Conservation (phyloP, 2,797 vertebrate genomes). For the Microctenopoma stevenorrisi region DNA sequence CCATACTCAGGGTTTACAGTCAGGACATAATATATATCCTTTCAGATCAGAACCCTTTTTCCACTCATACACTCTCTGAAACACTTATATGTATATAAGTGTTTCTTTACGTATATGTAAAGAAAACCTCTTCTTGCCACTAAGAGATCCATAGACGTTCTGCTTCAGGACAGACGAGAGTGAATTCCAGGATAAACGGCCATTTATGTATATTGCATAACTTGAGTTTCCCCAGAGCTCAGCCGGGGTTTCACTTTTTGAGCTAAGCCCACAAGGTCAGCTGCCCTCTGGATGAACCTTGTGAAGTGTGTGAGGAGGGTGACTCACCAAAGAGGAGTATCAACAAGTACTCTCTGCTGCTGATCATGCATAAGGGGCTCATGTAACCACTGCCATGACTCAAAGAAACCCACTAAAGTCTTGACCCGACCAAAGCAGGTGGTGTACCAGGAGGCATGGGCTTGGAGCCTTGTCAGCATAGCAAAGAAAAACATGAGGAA, state of each 20-base stretch:
- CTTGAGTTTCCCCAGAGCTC: neutral
- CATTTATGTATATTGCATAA: neutral
- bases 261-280: slow-evolving; percentile 12
- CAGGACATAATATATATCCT: neutral
- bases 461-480: neutral
- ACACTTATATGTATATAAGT: too few relatives aligned
- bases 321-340: slow-evolving; percentile 3
- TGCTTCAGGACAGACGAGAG: neutral
- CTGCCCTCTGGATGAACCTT: slow-evolving; percentile 3
- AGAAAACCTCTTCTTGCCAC: neutral
- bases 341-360: neutral
- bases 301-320: slow-evolving; percentile 1
- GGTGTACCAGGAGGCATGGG: neutral
- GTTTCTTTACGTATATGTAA: neutral
- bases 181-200: neutral
- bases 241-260: neutral
- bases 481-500: neutral
- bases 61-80: neutral
- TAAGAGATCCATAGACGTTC: slow-evolving; percentile 1
- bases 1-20: neutral
- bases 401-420: neutral
- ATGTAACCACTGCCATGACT: neutral
- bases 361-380: neutral
- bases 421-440: neutral
- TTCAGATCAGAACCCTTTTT: slow-evolving; percentile 2